Base-by-base conservation (phyloP, 2,797 vertebrate species). In the Rhyacichthys aspro region DNA sequence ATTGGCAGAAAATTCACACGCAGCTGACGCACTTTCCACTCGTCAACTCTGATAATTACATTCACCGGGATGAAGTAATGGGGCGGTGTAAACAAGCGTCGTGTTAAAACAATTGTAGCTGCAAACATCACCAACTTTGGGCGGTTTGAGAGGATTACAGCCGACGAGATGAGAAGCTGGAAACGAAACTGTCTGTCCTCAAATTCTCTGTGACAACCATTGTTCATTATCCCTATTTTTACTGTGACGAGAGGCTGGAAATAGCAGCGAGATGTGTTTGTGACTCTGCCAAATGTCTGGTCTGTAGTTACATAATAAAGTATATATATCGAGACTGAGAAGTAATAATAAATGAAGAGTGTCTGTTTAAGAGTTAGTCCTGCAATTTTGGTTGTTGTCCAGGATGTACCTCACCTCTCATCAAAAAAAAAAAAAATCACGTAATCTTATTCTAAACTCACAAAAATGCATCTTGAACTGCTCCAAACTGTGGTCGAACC, bases 91-190 rank as follows among this genome's bases (percentile, higher is more conserved):
- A 63, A 52, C 47, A 45, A 28, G 9, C 19, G 28, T 59, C 61
- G 16, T 59, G 28, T 53, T 59, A 49, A 79, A 72, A 70, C 67
- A 70, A 73, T 77, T 33, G 17, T 39, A 73, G 23, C 23, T 5
- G 23, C 23, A 64, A 78, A 46, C n/a, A 71, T 55, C 64, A 81
- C 76, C 59, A 83, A 76, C n/a, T 67, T 55, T n/a, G 10, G 47
- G 55, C 49, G 70, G 74, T 81, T 77, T 66, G 63, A n/a, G 43
- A 43, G 74, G 72, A 85, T 84, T 76, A 78, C 44, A 63, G 28
- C n/a, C 55, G 55, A 39, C 36, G 45, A n/a, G 61, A 60, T 54
- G 53, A 72, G 47, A 39, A 80, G 59, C 17, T 39, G 19, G 49
- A n/a, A n/a, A n/a, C n/a, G n/a, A 60, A 60, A 66, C 5, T 1